phyloP scores from a whole-genome alignment of 2,113 vertebrate species.

The Ammodramus savannarum region DNA sequence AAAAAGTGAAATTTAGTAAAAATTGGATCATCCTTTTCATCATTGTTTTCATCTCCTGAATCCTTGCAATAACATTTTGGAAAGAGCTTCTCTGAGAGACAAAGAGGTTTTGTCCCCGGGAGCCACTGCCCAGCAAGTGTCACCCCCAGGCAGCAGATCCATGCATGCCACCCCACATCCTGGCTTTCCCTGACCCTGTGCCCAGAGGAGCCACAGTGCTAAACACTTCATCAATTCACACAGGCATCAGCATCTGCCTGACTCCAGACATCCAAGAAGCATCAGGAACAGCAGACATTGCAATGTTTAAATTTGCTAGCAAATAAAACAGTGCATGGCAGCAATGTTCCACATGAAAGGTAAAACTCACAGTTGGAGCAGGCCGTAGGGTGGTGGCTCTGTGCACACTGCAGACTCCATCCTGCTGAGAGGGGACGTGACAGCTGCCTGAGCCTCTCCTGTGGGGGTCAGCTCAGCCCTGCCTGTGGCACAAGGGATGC shows the following conservation, averaged over 20 bases:
- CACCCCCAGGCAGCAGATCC: fast-evolving
- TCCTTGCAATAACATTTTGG: background rate
- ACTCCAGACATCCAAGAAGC: background rate
- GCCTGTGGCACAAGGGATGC: background rate
- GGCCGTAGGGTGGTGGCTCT: background rate
- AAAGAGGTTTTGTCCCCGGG: background rate
- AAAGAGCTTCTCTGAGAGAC: background rate
- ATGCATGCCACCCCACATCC: fast-evolving
- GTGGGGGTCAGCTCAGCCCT: fast-evolving
- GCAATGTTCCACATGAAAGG: background rate
- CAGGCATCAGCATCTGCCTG: background rate
- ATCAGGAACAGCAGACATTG: background rate
- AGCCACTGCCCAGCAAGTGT: fast-evolving
- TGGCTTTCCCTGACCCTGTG: background rate
- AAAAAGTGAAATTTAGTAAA: background rate
- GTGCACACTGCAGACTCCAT: background rate
- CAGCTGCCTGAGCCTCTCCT: background rate
- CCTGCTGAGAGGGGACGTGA: too few species aligned
- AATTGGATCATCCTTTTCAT: background rate
- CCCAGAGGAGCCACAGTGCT: background rate
- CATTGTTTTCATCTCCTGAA: background rate
- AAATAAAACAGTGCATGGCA: background rate
- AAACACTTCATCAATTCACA: background rate
- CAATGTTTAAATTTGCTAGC: background rate
- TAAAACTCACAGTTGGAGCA: background rate